phyloP scores from a whole-genome alignment of 1,140 invertebrate species.

The Eupeodes corollae region DNA sequence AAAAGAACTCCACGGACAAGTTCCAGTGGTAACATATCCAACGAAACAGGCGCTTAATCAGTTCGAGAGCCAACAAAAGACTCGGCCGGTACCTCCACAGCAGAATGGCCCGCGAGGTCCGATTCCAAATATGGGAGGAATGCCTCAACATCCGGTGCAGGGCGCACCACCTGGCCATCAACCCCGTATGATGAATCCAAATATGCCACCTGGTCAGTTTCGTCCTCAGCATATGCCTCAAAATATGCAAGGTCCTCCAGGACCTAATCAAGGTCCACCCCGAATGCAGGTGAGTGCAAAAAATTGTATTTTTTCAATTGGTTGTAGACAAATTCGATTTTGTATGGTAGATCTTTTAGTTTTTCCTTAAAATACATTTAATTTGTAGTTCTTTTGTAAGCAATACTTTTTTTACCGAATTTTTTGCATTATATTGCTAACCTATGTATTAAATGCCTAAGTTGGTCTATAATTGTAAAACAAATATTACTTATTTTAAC shows the following conservation, averaged over 20 bases:
- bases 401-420: too few relatives aligned
- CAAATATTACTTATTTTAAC: too few relatives aligned
- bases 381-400: too few relatives aligned
- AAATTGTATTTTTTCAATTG: background rate
- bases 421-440: too few relatives aligned
- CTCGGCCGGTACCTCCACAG: constrained; percentile 62
- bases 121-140: constrained; percentile 35
- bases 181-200: constrained; percentile 49
- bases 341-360: background rate
- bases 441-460: too few relatives aligned
- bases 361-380: too few relatives aligned
- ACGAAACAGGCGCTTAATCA: constrained; percentile 74
- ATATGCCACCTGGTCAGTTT: constrained; percentile 30
- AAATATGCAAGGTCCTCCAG: constrained; percentile 37
- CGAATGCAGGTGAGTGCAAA: constrained; percentile 32
- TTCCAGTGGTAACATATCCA: constrained; percentile 86
- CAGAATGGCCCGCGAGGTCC: constrained; percentile 38
- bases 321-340: background rate
- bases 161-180: constrained; percentile 44
- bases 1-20: constrained; percentile 90
- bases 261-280: constrained; percentile 31
- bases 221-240: constrained; percentile 37
- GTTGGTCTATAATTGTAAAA: too few relatives aligned
- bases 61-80: constrained; percentile 86
- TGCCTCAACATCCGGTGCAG: constrained; percentile 40